A percentile compares a stretch with the other conserved stretches of the same genome.
Evolutionary conservation across 1,140 invertebrate genomes (phyloP).

Genomic region (Aphelinus certus): DNA sequence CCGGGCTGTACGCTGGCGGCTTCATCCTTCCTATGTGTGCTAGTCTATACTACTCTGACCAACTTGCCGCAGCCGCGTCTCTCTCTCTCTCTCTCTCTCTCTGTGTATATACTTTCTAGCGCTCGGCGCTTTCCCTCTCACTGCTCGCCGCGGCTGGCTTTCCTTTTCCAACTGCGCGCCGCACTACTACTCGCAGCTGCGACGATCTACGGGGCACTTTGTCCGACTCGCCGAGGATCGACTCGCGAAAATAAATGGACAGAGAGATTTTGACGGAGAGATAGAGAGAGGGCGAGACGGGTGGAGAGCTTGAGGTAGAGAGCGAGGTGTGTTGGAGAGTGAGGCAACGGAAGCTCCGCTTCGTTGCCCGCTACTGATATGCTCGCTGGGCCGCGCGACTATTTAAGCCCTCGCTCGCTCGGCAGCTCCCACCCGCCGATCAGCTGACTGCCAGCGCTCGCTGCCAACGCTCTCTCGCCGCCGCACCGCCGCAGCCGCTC

Average conservation of each 20-base stretch:
- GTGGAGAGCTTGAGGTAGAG: background rate
- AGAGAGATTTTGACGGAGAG: background rate
- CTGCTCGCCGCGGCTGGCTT: background rate
- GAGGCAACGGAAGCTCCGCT: constrained; percentile 22
- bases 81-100: too few species aligned
- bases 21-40: constrained; percentile 63
- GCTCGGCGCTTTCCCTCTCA: constrained; percentile 3
- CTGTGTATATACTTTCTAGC: too few species aligned
- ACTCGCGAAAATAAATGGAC: too few species aligned
- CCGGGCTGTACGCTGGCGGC: constrained; percentile 68
- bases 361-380: constrained; percentile 57
- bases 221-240: too few species aligned
- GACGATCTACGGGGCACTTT: too few species aligned
- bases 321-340: background rate
- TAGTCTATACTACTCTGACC: too few species aligned
- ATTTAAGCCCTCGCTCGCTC: constrained; percentile 62
- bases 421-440: constrained; percentile 48
- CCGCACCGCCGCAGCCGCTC: too few species aligned
- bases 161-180: too few species aligned
- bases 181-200: too few species aligned
- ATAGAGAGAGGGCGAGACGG: background rate
- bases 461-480: background rate
- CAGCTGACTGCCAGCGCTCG: constrained; percentile 48
- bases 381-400: constrained; percentile 52
- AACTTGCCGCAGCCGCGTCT: too few species aligned